These are phyloP conservation scores for Zapornia atra DNA, from an alignment of 2,113 vertebrate species.

Conservation along the genomic window DNA sequence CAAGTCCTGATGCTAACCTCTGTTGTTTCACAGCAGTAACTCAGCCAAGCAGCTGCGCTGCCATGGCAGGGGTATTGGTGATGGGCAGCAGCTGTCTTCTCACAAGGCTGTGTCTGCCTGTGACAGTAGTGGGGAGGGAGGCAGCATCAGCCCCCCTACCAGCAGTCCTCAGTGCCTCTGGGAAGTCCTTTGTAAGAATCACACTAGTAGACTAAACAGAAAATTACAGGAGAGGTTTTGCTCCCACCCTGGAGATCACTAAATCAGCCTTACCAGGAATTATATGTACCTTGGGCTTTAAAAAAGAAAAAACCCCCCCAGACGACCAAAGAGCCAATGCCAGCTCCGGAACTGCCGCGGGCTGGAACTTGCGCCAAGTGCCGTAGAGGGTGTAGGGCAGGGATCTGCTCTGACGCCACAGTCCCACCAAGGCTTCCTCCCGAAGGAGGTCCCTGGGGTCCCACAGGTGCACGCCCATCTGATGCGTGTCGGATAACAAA, in stretches of 20 bases:
- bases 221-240: not conserved
- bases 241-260: not conserved
- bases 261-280: not conserved
- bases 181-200: not conserved
- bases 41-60: not conserved
- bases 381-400: accelerated
- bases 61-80: not conserved
- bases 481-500: accelerated
- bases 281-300: not conserved
- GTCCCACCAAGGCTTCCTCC: not conserved
- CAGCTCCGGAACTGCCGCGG: not conserved
- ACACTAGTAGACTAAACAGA: not conserved
- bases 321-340: not conserved
- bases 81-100: not conserved
- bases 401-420: not conserved
- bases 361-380: not conserved
- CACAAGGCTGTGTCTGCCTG: accelerated
- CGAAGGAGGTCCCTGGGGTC: accelerated
- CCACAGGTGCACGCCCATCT: accelerated
- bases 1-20: not conserved
- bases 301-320: not conserved
- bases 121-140: accelerated
- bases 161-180: not conserved
- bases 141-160: accelerated
- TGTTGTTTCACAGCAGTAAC: not conserved